These are phyloP conservation scores for Cyphomyrus discorhynchus DNA, from an alignment of 2,113 vertebrate species.

Conservation along the genomic window DNA sequence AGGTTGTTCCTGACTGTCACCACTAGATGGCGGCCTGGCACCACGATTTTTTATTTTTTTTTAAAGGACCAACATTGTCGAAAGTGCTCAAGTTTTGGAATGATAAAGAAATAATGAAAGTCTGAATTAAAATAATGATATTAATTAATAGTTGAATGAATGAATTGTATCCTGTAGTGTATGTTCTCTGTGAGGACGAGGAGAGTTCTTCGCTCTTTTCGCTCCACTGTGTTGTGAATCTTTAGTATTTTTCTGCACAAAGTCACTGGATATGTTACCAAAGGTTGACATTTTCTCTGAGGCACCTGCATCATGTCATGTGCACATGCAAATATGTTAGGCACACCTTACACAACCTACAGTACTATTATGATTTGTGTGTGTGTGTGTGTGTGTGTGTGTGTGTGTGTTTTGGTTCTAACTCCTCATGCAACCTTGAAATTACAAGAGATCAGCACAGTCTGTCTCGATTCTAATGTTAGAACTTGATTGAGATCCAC, in stretches of 20 bases:
- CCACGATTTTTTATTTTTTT: constrained; percentile 33
- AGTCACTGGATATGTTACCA: background rate
- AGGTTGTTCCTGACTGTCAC: constrained; percentile 36
- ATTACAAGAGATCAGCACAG: background rate
- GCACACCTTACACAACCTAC: background rate
- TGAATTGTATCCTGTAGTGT: background rate
- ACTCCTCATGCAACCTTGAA: background rate
- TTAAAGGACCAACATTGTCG: constrained; percentile 5
- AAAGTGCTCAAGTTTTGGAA: background rate
- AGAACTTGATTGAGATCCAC: background rate
- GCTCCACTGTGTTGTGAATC: background rate
- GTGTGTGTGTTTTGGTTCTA: background rate
- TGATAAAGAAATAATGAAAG: background rate
- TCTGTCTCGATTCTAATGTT: background rate
- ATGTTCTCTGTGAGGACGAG: background rate
- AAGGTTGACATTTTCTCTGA: background rate
- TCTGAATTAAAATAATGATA: constrained; percentile 27
- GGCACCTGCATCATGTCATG: background rate
- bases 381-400: background rate
- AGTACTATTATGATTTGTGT: background rate
- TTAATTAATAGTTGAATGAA: constrained; percentile 12
- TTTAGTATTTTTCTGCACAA: background rate
- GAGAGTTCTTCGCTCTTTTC: background rate
- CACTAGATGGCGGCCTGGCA: constrained; percentile 35
- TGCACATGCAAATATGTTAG: background rate